Percentiles rank a stretch among this genome's conserved stretches.
Conservation (phyloP, 2,113 vertebrate species). For the Typhlomys cinereus region DNA sequence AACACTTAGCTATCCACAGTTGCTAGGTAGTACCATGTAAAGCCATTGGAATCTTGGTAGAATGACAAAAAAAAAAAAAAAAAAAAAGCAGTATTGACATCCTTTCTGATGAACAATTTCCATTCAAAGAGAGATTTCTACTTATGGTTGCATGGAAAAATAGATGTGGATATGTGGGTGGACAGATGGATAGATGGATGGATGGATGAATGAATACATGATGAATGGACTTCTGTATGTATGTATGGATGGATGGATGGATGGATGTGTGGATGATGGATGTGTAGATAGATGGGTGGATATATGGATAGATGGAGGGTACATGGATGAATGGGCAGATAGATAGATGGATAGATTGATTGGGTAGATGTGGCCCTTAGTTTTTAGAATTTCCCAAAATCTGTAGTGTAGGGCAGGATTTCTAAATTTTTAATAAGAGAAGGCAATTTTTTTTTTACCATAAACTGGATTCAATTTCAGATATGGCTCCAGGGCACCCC, state of each 20-base stretch:
- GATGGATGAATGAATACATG: too few species aligned
- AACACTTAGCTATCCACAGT: background rate
- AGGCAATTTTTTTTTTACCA: background rate
- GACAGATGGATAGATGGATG: too few species aligned
- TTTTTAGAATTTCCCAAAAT: background rate
- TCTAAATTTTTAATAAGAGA: background rate
- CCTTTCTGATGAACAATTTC: conserved; percentile 11
- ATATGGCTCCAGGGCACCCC: background rate
- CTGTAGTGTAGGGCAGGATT: background rate
- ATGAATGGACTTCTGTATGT: too few species aligned
- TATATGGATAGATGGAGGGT: background rate
- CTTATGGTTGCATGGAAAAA: background rate
- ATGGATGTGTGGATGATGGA: too few species aligned
- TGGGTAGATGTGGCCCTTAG: background rate
- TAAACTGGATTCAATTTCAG: background rate
- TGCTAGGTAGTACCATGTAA: background rate
- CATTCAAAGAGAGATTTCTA: background rate
- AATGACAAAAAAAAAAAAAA: too few species aligned
- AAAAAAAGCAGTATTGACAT: background rate
- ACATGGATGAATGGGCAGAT: too few species aligned
- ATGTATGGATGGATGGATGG: background rate
- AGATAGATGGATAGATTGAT: too few species aligned
- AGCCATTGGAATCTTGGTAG: background rate
- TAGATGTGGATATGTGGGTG: too few species aligned
- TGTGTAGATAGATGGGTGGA: too few species aligned